Base-by-base conservation (phyloP, 1,140 invertebrate genomes). In the Leptoteleia sp. region DNA sequence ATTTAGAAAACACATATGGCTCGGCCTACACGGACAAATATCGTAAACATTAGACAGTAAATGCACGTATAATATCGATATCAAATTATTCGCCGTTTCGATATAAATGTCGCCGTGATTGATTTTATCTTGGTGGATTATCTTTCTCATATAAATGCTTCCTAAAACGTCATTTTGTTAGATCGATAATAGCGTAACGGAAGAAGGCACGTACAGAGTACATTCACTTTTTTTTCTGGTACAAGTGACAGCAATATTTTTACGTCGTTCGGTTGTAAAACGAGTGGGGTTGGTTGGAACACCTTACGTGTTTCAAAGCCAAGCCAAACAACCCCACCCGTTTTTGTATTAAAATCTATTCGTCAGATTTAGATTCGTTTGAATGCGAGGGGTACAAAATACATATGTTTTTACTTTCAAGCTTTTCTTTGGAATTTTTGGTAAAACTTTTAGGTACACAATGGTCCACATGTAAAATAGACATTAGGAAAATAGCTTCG, bases 151-250 rank as follows among this genome's bases (percentile, higher is more conserved):
- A 35, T 19, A 42, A 59, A 50, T 70, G 33, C 17, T 3, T 38
- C 12, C 35, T 17, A 61, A 52, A 68, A 61, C 13, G 45, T 29
- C 48, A 47, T 71, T 37, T 35, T 64, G 6, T 42, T 61, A 61
- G 42, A 55, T 68, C 52, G 65, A 59, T 27, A 71, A 45, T 52
- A 59, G 70, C 65, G 33, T 65, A 79, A 75, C 70, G 70, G 70
- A 75, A 79, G 62, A 79, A 79, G 76, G 76, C 76, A 79, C 76
- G 61, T 72, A 72, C 62, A 78, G 61, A 77, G 43, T 70, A 73
- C 68, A 72, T 68, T 54, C 31, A 57, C 45, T 76, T 70, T 72
- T 38, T 59, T 12, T 37, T 57, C 48, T 68, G 13, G 50, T 50
- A 67, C 50, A 55, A 45, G 50, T 68, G 8, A 47, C 19, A 57